phyloP scores from a whole-genome alignment of 1,140 invertebrate species.

The Conopomorpha cramerella region DNA sequence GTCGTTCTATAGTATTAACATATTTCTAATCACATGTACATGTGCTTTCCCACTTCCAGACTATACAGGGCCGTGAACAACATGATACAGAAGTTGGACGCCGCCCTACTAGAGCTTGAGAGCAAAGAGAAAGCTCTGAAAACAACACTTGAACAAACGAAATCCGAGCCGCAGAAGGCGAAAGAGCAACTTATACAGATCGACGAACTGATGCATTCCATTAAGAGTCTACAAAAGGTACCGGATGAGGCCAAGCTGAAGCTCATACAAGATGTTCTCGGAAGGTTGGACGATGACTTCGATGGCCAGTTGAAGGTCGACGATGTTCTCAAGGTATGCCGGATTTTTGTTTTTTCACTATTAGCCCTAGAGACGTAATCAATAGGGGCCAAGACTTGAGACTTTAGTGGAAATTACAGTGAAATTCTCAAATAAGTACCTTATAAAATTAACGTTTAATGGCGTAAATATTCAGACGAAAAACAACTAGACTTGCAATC shows the following conservation, averaged over 20 bases:
- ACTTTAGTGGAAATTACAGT: too few species aligned
- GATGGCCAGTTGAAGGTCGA: slow-evolving; percentile 93
- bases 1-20: too few species aligned
- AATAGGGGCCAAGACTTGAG: too few species aligned
- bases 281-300: slow-evolving; percentile 87
- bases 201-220: slow-evolving; percentile 84
- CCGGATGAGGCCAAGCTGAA: slow-evolving; percentile 82
- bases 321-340: slow-evolving; percentile 84
- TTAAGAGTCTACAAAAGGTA: slow-evolving; percentile 82
- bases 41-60: slow-evolving; percentile 30
- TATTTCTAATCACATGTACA: too few species aligned
- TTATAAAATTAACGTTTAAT: too few species aligned
- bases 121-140: slow-evolving; percentile 67
- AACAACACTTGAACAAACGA: slow-evolving; percentile 35
- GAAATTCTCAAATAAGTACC: too few species aligned
- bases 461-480: too few species aligned
- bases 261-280: slow-evolving; percentile 82
- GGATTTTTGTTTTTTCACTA: too few species aligned
- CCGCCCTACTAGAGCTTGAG: slow-evolving; percentile 73
- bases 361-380: too few species aligned
- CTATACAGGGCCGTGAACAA: slow-evolving; percentile 81
- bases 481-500: too few species aligned
- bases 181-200: slow-evolving; percentile 81
- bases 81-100: slow-evolving; percentile 87
- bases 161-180: slow-evolving; percentile 41